These are phyloP conservation scores for Lynx canadensis DNA, from an alignment of 2,113 vertebrate species.

Conservation along the genomic window DNA sequence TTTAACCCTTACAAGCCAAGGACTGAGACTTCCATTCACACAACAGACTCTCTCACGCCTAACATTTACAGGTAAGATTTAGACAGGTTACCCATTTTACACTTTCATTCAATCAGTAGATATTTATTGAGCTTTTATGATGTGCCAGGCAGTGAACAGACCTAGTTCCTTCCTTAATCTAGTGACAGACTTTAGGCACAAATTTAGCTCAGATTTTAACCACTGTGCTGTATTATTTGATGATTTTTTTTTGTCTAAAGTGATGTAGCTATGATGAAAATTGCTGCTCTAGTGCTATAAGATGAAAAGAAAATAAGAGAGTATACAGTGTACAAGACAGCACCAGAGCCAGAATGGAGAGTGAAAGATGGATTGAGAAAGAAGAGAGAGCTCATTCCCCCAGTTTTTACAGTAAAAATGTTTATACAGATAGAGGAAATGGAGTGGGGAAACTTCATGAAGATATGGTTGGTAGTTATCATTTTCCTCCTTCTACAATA, in stretches of 20 bases:
- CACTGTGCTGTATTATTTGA: neutral
- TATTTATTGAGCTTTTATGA: neutral
- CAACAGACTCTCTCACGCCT: neutral
- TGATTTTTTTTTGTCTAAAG: neutral
- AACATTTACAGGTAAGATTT: neutral
- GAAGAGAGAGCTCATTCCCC: neutral
- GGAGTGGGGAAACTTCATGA: neutral
- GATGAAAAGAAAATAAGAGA: neutral
- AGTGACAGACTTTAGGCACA: neutral
- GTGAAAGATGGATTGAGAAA: neutral
- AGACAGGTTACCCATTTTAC: neutral
- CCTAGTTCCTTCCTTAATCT: neutral
- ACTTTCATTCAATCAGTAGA: neutral
- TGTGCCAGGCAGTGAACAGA: neutral
- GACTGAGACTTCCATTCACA: neutral
- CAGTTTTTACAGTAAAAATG: neutral
- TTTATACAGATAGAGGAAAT: neutral
- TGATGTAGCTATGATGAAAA: neutral
- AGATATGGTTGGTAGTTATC: neutral
- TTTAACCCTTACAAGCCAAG: no score
- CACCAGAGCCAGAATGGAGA: neutral
- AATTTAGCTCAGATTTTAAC: neutral
- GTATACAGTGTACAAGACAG: neutral
- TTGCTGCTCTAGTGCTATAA: neutral
- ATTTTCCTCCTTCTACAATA: neutral